Base-by-base conservation (phyloP, 2,113 vertebrate genomes). In the Malurus alboscapulatus region DNA sequence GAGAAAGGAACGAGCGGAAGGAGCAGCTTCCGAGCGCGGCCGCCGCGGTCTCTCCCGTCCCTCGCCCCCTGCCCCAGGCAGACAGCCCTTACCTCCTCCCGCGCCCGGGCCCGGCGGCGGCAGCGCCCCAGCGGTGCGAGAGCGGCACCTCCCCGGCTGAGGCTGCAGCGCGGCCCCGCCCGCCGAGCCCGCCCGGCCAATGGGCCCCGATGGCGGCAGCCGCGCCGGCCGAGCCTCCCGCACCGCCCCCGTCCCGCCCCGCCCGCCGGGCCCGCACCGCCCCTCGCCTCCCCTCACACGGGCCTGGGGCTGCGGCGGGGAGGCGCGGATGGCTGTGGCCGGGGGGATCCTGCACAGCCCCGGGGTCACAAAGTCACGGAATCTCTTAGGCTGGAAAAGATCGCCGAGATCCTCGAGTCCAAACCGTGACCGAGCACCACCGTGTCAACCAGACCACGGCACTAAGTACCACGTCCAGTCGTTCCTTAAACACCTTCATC, bases 251-350 rank as follows among this genome's bases (percentile, higher is more conserved):
- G 36, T 7, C 34, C 34, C 34, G 34, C 7, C 57, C 30, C 29
- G 22, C 36, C 36, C 36, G 36, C 36, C 36, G 36, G 36, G 36
- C 36, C 36, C 36, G 36, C 36, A 36, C 36, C 36, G 36, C 36
- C 36, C 36, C 36, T 36, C 36, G 20, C 34, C 8, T 8, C 45
- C 58, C 57, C n/a, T 14, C 55, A 4, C 47, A 34, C 25, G 12
- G 24, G 55, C 45, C 36, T 15, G 45, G 17, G 12, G 26, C 25
- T 6, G 25, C 1, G 38, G 22, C 45, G 1, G 26, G 11, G 8
- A 13, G 14, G 0, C 3, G 3, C 27, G 2, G 1, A 0, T 0
- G 75, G 29, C 62, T 9, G 55, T 6, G 51, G 26, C 32, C 12
- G 11, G 9, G 16, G 19, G 12, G 30, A 5, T 3, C 12, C 26